Evolutionary conservation across 2,113 vertebrate species (phyloP).

Genomic region (Carassius auratus): DNA sequence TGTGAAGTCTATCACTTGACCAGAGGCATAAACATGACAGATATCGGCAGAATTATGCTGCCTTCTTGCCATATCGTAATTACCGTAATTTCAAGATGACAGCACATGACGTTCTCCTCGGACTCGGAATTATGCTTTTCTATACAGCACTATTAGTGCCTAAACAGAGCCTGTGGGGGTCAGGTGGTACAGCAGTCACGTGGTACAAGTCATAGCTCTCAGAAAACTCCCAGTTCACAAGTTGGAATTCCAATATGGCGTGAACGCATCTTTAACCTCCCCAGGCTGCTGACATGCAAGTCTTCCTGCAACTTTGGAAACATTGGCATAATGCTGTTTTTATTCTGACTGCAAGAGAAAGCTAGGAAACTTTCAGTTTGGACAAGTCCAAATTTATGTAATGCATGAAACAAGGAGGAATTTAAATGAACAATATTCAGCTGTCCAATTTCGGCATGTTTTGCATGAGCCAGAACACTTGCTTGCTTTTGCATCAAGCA

Average conservation of each 20-base stretch:
- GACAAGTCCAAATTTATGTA: background rate
- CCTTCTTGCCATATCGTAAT: too few species aligned
- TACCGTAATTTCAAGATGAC: too few species aligned
- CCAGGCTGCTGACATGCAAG: constrained; percentile 9
- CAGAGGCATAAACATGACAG: constrained; percentile 36
- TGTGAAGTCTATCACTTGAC: constrained; percentile 37
- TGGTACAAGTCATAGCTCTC: too few species aligned
- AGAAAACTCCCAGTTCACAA: too few species aligned
- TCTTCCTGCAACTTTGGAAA: constrained; percentile 6
- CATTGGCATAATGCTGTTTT: background rate
- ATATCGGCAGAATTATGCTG: constrained; percentile 16
- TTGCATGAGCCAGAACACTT: background rate
- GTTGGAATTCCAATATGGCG: too few species aligned
- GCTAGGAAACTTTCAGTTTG: background rate
- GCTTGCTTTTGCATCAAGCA: background rate
- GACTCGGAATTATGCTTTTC: too few species aligned
- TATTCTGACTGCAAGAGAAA: background rate
- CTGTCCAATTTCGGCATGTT: constrained; percentile 1
- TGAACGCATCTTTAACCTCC: background rate
- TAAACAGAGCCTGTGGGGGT: too few species aligned
- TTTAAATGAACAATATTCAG: background rate
- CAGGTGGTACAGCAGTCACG: too few species aligned
- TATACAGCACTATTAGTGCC: too few species aligned
- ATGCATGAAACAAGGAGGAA: background rate
- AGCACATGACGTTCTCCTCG: too few species aligned